Conservation (phyloP, 2,797 vertebrate genomes). For the Hippopotamyrus pictus region DNA sequence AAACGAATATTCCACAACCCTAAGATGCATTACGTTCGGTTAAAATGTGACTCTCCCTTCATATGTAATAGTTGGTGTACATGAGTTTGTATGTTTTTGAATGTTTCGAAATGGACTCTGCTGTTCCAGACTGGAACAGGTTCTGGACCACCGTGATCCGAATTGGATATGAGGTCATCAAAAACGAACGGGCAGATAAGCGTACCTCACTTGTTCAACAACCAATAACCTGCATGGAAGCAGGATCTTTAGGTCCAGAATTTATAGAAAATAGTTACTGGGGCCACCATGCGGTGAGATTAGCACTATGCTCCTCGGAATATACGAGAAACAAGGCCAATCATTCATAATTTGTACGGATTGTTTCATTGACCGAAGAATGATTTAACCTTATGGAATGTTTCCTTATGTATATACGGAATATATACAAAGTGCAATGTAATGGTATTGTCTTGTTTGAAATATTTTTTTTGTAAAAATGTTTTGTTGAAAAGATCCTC, state of each 20-base stretch:
- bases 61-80: background rate
- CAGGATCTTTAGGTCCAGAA: background rate
- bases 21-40: background rate
- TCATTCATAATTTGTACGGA: background rate
- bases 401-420: background rate
- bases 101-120: background rate
- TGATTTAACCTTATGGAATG: background rate
- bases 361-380: background rate
- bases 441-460: background rate
- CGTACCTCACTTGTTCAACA: background rate
- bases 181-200: background rate
- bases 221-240: background rate
- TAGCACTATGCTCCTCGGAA: background rate
- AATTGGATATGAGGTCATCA: background rate
- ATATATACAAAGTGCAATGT: background rate
- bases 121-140: background rate
- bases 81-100: background rate
- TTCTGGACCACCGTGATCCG: background rate
- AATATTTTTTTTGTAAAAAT: background rate
- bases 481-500: background rate
- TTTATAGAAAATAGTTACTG: background rate
- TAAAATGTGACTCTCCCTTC: background rate
- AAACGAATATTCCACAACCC: background rate
- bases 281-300: background rate
- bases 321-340: background rate